Base-by-base conservation (phyloP, 2,113 vertebrate genomes). In the Anarhynchus alexandrinus region DNA sequence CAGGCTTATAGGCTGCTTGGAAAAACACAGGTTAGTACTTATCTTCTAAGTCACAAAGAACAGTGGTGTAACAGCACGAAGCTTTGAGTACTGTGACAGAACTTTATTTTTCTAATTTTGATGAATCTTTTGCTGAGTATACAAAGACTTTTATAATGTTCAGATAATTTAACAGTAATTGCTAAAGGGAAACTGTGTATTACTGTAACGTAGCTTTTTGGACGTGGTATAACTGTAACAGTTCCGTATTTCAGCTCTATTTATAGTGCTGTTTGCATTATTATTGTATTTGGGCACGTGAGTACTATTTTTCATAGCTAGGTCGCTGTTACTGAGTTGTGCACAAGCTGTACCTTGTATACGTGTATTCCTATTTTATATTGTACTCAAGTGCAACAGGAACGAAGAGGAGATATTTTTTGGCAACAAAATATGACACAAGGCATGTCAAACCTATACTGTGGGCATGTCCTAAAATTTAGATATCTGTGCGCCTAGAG, bases 1-100 rank as follows among this genome's bases (percentile, higher is more conserved):
- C 98, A 99, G 95, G 99, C 99, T 29, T 99, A 99, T 95, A 98
- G 98, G 32, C 98, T 99, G 67, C 98, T 99, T 94, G 99, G 99
- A 30, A 99, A 99, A 98, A 99, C 99, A 82, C 99, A 99, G 98
- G 99, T 99, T 96, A 98, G 98, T 97, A 57, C 10, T 74, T 20
- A 5, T 20, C 22, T 80, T 59, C 23, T 45, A 85, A 74, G n/a
- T 86, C 18, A 9, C 59, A 27, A 36, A 73, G 45, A 66, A 11
- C 27, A 26, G 14, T 29, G 7, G 13, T 57, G 4, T 67, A 76
- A 49, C 25, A 40, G n/a, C 3, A 3, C 55, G 42, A 73, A 86
- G 17, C 45, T 73, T 62, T 72, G 88, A 81, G 14, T 59, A 10
- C 18, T 67, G 43, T 67, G 69, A 17, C 12, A 32, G 27, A 18